Conservation (phyloP, 2,888 invertebrate genomes). For the Parthenolecanium corni region DNA sequence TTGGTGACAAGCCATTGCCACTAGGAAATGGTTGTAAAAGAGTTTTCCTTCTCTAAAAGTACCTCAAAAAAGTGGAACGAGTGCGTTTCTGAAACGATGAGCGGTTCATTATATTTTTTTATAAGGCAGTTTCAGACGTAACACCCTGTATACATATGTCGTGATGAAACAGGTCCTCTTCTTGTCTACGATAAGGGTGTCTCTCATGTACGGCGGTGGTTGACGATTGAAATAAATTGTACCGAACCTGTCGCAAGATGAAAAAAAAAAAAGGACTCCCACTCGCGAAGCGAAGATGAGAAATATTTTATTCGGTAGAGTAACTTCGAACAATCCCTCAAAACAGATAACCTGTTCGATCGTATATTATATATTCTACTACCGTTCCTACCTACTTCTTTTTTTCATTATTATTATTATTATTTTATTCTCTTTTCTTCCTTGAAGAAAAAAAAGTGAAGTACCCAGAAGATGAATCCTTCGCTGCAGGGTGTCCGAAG, state of each 20-base stretch:
- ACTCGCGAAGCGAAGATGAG: not conserved
- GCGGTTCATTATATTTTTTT: too few relatives aligned
- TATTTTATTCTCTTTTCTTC: too few relatives aligned
- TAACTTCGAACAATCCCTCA: not conserved
- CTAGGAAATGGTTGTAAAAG: too few relatives aligned
- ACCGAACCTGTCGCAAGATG: constrained; percentile 23
- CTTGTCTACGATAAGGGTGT: too few relatives aligned
- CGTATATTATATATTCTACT: not conserved
- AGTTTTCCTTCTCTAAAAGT: too few relatives aligned
- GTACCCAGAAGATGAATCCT: constrained; percentile 15
- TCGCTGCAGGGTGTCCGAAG: constrained; percentile 23
- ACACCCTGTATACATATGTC: too few relatives aligned
- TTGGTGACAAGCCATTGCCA: too few relatives aligned
- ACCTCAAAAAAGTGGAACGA: too few relatives aligned
- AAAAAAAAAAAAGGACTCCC: constrained; percentile 20
- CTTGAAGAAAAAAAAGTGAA: not conserved
- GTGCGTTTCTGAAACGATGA: too few relatives aligned
- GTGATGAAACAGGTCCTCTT: too few relatives aligned
- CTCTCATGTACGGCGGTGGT: not conserved
- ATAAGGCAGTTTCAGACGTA: too few relatives aligned
- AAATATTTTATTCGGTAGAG: constrained; percentile 8
- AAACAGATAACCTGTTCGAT: constrained; percentile 18
- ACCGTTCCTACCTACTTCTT: not conserved
- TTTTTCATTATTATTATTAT: too few relatives aligned
- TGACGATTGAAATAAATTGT: constrained; percentile 25